Conservation (phyloP, 2,113 vertebrate species). For the Eolophus roseicapilla region DNA sequence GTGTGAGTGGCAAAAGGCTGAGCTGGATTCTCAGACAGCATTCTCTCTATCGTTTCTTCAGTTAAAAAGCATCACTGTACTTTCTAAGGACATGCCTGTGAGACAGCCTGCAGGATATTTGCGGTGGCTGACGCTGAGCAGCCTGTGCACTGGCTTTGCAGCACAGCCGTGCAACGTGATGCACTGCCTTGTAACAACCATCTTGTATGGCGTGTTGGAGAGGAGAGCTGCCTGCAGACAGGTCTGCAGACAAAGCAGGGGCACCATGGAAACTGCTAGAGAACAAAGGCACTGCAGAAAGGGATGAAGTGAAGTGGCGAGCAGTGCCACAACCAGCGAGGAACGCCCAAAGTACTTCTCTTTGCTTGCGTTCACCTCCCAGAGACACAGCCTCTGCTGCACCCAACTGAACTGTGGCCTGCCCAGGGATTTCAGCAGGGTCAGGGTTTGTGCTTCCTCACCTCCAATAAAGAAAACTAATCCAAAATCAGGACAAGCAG, state of each 20-base stretch:
- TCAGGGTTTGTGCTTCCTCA: background rate
- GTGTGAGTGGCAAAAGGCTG: rapidly evolving
- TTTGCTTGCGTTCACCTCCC: background rate
- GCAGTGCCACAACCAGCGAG: background rate
- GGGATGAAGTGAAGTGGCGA: background rate
- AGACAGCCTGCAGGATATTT: background rate
- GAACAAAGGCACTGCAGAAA: background rate
- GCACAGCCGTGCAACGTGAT: background rate
- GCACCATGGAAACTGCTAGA: slow-evolving; percentile 39
- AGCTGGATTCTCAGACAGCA: background rate
- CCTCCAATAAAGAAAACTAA: background rate
- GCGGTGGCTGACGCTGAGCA: background rate
- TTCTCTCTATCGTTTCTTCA: rapidly evolving
- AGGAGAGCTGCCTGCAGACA: background rate
- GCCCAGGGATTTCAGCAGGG: background rate
- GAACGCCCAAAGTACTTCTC: background rate
- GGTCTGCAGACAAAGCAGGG: slow-evolving; percentile 8
- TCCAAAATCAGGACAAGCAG: background rate
- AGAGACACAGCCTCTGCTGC: rapidly evolving
- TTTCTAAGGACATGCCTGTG: background rate
- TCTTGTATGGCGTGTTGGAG: background rate
- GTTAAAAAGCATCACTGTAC: rapidly evolving
- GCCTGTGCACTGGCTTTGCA: background rate
- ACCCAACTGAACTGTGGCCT: rapidly evolving
- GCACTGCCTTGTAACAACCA: background rate